A percentile compares a stretch with the other conserved stretches of the same genome.
Conservation (phyloP, 1,140 invertebrate species). For the Campoletis sonorensis region DNA sequence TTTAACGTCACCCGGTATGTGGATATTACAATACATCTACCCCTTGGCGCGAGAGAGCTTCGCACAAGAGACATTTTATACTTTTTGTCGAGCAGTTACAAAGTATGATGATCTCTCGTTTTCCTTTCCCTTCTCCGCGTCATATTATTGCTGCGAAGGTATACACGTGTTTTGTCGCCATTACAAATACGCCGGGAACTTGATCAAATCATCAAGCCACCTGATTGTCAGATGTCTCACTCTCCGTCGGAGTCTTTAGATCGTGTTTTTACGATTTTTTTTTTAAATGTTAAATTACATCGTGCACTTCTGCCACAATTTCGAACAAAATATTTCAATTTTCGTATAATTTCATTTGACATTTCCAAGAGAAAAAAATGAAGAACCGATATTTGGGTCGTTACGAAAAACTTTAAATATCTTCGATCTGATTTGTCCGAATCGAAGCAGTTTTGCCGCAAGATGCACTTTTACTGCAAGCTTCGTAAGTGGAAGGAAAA, state of each 20-base stretch:
- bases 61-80: slow-evolving; percentile 42
- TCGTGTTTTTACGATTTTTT: too few relatives aligned
- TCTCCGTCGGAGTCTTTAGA: not conserved
- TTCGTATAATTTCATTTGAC: too few relatives aligned
- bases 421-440: not conserved
- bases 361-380: too few relatives aligned
- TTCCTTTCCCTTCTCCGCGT: not conserved
- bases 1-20: not conserved
- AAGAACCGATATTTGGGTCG: too few relatives aligned
- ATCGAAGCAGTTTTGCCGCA: not conserved
- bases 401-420: too few relatives aligned
- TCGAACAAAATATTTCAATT: too few relatives aligned
- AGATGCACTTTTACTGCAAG: not conserved
- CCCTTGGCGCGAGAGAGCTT: slow-evolving; percentile 51
- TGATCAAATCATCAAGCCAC: slow-evolving; percentile 69
- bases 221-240: slow-evolving; percentile 60
- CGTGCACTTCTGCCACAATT: too few relatives aligned
- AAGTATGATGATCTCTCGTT: slow-evolving; percentile 68
- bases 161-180: slow-evolving; percentile 18
- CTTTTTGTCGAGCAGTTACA: slow-evolving; percentile 68
- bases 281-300: not conserved
- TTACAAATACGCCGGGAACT: slow-evolving; percentile 30
- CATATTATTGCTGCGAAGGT: slow-evolving; percentile 43
- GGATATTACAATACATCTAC: slow-evolving; percentile 43
- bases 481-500: not conserved